These are phyloP conservation scores for Euura saliciscinereae DNA, from an alignment of 1,140 invertebrate genomes.

Conservation along the genomic window DNA sequence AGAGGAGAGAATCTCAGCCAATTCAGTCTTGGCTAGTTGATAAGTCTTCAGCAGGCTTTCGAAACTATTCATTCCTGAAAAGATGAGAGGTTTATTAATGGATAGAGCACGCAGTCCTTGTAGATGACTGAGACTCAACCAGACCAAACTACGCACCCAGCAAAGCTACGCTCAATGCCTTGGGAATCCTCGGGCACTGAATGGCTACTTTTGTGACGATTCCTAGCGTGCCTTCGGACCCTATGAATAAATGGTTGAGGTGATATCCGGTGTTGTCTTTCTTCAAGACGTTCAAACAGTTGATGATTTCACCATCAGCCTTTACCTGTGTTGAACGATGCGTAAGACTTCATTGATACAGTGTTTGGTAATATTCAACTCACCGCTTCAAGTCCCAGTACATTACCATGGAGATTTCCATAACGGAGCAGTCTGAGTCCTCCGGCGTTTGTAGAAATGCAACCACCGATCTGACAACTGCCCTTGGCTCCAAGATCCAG, in stretches of 20 bases:
- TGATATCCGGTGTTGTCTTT: conserved; percentile 99
- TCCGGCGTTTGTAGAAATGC: conserved; percentile 95
- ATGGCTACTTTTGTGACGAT: conserved; percentile 92
- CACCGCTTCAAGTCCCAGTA: conserved; percentile 93
- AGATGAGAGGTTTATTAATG: background rate
- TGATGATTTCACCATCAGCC: conserved; percentile 86
- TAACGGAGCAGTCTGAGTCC: conserved; percentile 92
- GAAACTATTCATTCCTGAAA: conserved; percentile 75
- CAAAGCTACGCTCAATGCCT: conserved; percentile 83
- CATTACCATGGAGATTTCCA: conserved; percentile 91
- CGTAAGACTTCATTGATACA: background rate
- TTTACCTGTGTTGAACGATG: conserved; percentile 69
- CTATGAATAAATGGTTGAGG: conserved; percentile 96
- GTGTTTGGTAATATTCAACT: conserved; percentile 40
- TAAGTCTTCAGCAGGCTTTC: conserved; percentile 79
- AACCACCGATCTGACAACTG: conserved; percentile 96
- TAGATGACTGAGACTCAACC: conserved; percentile 15
- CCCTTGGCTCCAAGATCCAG: conserved; percentile 97
- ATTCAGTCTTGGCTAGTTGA: conserved; percentile 70
- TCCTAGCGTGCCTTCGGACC: conserved; percentile 95
- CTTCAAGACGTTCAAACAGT: conserved; percentile 84
- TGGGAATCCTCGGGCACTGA: conserved; percentile 83
- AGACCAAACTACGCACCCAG: conserved; percentile 68
- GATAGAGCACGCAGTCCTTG: background rate
- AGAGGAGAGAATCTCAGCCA: conserved; percentile 91